These are phyloP conservation scores for Elachura formosa DNA, from an alignment of 2,113 vertebrate genomes.

Conservation along the genomic window DNA sequence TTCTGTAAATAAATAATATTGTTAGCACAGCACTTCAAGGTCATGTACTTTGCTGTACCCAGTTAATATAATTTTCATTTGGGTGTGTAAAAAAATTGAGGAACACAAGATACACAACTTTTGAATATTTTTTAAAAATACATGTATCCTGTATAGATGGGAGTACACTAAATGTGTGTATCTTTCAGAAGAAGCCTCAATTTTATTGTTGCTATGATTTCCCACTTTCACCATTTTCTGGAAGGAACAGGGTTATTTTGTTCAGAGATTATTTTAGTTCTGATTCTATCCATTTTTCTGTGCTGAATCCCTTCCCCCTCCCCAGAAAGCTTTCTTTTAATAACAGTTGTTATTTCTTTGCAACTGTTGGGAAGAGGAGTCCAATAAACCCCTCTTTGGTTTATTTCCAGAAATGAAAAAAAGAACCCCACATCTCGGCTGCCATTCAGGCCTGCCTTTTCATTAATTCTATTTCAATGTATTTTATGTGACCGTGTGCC, in stretches of 20 bases:
- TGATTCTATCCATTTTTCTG: background rate
- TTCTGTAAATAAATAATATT: background rate
- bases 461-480: slow-evolving; percentile 56
- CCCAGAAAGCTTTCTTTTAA: slow-evolving; percentile 15
- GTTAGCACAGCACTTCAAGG: background rate
- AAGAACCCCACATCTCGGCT: background rate
- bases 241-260: background rate
- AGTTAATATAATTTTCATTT: background rate
- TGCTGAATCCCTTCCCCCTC: background rate
- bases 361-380: background rate
- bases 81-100: background rate
- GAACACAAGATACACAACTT: background rate
- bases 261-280: slow-evolving; percentile 8
- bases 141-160: background rate
- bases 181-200: background rate
- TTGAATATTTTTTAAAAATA: background rate
- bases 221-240: background rate
- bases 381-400: slow-evolving; percentile 12
- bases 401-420: slow-evolving; percentile 36
- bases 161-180: background rate
- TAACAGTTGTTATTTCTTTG: slow-evolving; percentile 53
- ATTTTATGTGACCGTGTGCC: background rate
- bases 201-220: background rate
- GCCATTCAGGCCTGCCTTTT: slow-evolving; percentile 48
- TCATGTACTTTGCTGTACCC: background rate